Percentiles rank a stretch among this genome's conserved stretches.
These are phyloP conservation scores for Lutjanus argentimaculatus DNA, from an alignment of 2,797 vertebrate species.

Conservation along the genomic window DNA sequence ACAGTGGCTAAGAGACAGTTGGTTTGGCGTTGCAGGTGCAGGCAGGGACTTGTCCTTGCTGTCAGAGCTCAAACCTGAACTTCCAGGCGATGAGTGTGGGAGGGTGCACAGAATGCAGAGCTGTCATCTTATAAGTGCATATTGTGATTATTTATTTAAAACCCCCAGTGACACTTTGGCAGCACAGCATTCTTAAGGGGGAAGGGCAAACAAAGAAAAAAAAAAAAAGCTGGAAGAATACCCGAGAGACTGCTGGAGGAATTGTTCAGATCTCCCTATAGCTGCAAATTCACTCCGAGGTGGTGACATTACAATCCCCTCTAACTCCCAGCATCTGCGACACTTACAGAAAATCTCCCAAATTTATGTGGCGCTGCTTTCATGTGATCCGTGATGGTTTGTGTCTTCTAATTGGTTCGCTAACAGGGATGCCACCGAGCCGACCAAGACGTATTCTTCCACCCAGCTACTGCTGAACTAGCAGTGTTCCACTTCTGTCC, in stretches of 20 bases:
- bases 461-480: slow-evolving; percentile 57
- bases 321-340: slow-evolving; percentile 42
- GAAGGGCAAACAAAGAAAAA: slow-evolving; percentile 46
- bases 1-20: slow-evolving; percentile 66
- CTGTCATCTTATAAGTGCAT: slow-evolving; percentile 74
- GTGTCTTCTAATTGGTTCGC: slow-evolving; percentile 62
- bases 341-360: slow-evolving; percentile 44
- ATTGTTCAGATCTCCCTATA: slow-evolving; percentile 36
- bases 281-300: slow-evolving; percentile 37
- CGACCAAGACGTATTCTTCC: slow-evolving; percentile 8
- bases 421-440: slow-evolving; percentile 39
- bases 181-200: slow-evolving; percentile 48
- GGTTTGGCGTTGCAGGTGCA: slow-evolving; percentile 64
- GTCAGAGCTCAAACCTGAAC: slow-evolving; percentile 73
- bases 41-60: slow-evolving; percentile 78
- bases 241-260: slow-evolving; percentile 30
- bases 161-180: slow-evolving; percentile 68
- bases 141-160: slow-evolving; percentile 83
- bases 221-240: slow-evolving; percentile 11
- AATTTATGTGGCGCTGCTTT: slow-evolving; percentile 48
- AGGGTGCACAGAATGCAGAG: slow-evolving; percentile 47
- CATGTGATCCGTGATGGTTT: slow-evolving; percentile 39
- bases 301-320: slow-evolving; percentile 53
- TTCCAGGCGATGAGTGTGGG: slow-evolving; percentile 53
- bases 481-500: slow-evolving; percentile 54